These are phyloP conservation scores for Acanthornis magna DNA, from an alignment of 2,797 vertebrate genomes.

Conservation along the genomic window DNA sequence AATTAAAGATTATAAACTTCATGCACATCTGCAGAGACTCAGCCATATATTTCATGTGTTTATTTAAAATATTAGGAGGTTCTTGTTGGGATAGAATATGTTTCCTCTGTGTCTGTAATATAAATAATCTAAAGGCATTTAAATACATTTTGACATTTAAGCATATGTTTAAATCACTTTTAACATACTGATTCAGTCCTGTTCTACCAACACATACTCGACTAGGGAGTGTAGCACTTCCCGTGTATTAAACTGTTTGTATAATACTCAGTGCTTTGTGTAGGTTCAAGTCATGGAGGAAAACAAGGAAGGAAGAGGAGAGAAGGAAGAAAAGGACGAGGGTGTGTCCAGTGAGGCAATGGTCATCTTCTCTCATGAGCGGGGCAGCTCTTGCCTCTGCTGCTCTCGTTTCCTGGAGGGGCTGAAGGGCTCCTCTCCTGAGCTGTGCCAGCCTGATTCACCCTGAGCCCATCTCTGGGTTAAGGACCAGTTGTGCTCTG, in stretches of 20 bases:
- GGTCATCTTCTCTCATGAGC: accelerated
- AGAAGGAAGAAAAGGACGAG: background rate
- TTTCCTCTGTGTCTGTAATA: background rate
- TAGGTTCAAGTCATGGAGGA: background rate
- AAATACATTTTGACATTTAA: constrained; percentile 39
- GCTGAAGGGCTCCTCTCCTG: background rate
- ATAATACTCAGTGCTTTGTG: background rate
- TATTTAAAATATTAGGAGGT: constrained; percentile 46
- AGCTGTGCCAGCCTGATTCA: background rate
- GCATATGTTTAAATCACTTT: constrained; percentile 12
- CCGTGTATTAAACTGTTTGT: background rate
- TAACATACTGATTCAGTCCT: background rate
- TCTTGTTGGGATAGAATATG: background rate
- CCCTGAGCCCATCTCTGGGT: background rate
- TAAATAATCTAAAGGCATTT: constrained; percentile 36
- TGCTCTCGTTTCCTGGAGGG: background rate
- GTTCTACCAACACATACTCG: background rate
- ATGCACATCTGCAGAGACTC: constrained; percentile 34
- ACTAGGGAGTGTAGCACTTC: background rate
- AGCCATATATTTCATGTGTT: constrained; percentile 37
- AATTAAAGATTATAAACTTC: constrained; percentile 62
- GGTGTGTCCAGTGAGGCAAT: background rate
- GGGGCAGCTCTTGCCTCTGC: background rate
- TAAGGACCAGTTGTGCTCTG: background rate
- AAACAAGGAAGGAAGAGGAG: background rate